These are phyloP conservation scores for Parus major DNA, from an alignment of 2,113 vertebrate genomes.

Conservation along the genomic window DNA sequence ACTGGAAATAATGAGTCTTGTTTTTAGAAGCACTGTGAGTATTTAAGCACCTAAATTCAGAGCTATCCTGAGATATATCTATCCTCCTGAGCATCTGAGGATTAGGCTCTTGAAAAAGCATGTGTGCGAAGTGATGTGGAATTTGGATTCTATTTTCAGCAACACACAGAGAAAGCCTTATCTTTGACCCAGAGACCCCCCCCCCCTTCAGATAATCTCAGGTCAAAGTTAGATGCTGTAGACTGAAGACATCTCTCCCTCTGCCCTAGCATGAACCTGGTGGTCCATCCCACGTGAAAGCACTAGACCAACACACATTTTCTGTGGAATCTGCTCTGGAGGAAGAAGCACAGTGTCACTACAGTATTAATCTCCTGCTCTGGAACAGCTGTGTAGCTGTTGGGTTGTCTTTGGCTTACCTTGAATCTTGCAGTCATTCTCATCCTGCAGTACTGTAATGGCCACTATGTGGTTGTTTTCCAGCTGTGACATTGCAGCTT, in stretches of 20 bases:
- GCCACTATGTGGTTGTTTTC: slow-evolving; percentile 81
- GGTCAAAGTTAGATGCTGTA: neutral
- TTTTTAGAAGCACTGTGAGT: neutral
- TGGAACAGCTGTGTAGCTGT: neutral
- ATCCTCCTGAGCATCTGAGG: accelerated
- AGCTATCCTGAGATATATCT: neutral
- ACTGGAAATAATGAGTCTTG: neutral
- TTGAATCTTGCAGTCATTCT: slow-evolving; percentile 85
- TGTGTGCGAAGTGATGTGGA: neutral
- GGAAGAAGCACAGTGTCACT: neutral
- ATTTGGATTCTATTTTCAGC: neutral
- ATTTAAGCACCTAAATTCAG: neutral
- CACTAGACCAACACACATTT: neutral
- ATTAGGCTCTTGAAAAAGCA: neutral
- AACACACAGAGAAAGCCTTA: neutral
- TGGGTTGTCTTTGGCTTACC: slow-evolving; percentile 71
- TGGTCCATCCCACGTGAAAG: accelerated
- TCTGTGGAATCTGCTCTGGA: neutral
- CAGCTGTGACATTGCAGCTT: slow-evolving; percentile 80
- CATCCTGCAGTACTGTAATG: slow-evolving; percentile 83
- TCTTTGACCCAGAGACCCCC: neutral
- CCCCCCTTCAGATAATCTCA: neutral
- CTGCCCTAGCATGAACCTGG: neutral
- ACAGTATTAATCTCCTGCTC: neutral
- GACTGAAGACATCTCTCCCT: neutral